These are phyloP conservation scores for Adelosebastes latens DNA, from an alignment of 2,797 vertebrate genomes.

Conservation along the genomic window DNA sequence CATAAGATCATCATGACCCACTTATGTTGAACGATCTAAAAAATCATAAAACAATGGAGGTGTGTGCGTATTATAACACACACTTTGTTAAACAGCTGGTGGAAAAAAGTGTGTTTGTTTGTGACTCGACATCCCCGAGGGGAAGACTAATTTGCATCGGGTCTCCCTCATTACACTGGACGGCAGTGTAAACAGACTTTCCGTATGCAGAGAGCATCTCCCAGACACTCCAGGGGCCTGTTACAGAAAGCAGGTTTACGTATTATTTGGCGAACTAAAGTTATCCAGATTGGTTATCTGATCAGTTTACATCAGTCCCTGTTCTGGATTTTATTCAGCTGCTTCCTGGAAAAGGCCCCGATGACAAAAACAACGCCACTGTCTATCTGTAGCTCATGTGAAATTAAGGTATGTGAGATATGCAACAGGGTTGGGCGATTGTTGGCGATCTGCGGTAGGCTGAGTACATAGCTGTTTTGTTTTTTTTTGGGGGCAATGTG, in stretches of 20 bases:
- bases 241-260: background rate
- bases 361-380: background rate
- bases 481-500: too few relatives aligned
- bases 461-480: too few relatives aligned
- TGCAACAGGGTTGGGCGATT: too few relatives aligned
- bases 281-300: background rate
- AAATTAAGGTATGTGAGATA: background rate
- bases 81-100: conserved; percentile 12
- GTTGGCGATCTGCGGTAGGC: too few relatives aligned
- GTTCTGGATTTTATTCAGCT: background rate
- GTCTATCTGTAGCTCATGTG: background rate
- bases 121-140: conserved; percentile 1
- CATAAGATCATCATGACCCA: conserved; percentile 36
- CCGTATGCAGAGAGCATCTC: background rate
- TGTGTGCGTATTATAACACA: background rate
- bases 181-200: conserved; percentile 15
- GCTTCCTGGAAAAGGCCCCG: background rate
- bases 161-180: conserved; percentile 22
- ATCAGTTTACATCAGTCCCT: background rate
- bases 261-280: background rate
- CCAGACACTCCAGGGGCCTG: background rate
- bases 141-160: conserved; percentile 18
- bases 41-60: background rate
- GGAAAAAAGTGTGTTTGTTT: conserved; percentile 13
- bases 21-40: conserved; percentile 9